Percentiles rank a stretch among this genome's conserved stretches.
These are phyloP conservation scores for Epirrhoe tristata DNA, from an alignment of 2,888 invertebrate species.

Conservation along the genomic window DNA sequence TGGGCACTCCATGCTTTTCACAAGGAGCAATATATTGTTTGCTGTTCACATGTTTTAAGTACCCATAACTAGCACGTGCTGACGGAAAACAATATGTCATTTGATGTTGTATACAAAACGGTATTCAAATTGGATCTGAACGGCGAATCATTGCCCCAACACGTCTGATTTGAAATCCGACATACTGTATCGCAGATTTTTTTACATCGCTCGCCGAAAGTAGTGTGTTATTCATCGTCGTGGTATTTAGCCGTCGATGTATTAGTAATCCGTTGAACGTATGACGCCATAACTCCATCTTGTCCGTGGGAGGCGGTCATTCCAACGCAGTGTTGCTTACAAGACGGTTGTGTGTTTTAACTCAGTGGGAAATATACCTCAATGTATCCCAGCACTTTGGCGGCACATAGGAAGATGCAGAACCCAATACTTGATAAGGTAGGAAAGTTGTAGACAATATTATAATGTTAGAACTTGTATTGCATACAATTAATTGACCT, in stretches of 20 bases:
- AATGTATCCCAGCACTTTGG: slow-evolving; percentile 7
- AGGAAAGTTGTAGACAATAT: background rate
- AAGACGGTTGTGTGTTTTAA: slow-evolving; percentile 58
- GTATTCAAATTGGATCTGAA: too few species aligned
- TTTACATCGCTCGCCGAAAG: slow-evolving; percentile 59
- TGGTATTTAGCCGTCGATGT: slow-evolving; percentile 50
- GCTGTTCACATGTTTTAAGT: too few species aligned
- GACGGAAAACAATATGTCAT: too few species aligned
- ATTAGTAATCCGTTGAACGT: slow-evolving; percentile 42
- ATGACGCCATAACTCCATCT: slow-evolving; percentile 41
- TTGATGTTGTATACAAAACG: too few species aligned
- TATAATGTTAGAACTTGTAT: background rate
- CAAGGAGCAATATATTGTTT: too few species aligned
- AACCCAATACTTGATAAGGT: slow-evolving; percentile 14
- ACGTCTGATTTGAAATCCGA: slow-evolving; percentile 42
- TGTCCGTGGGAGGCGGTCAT: slow-evolving; percentile 50
- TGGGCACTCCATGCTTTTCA: too few species aligned
- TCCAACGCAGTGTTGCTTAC: slow-evolving; percentile 29
- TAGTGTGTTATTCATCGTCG: slow-evolving; percentile 45
- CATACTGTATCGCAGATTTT: slow-evolving; percentile 35
- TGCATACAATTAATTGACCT: background rate
- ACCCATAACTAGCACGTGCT: too few species aligned
- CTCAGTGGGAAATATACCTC: slow-evolving; percentile 47
- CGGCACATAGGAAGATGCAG: background rate
- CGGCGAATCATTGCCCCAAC: slow-evolving; percentile 1